Evolutionary conservation across 2,113 vertebrate genomes (phyloP).

Genomic region (Callospermophilus lateralis): DNA sequence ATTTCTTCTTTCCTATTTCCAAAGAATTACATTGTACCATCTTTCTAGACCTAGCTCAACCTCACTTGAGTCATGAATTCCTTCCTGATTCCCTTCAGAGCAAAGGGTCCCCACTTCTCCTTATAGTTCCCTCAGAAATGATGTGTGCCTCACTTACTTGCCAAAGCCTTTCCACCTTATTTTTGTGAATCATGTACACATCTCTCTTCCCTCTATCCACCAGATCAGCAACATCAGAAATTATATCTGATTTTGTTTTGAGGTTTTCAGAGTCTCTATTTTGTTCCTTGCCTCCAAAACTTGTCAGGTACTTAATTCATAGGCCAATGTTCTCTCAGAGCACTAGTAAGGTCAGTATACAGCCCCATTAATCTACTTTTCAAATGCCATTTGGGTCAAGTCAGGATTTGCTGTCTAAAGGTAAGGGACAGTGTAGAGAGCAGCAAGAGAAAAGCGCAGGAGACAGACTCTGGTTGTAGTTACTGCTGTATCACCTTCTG

Average conservation of each 20-base stretch:
- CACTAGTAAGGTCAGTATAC: not conserved
- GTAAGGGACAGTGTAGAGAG: not conserved
- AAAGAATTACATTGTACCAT: not conserved
- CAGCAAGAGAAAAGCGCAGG: not conserved
- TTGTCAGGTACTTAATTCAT: not conserved
- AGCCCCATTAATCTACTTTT: not conserved
- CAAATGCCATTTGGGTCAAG: not conserved
- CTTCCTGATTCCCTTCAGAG: not conserved
- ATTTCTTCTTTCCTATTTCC: not conserved
- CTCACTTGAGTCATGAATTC: not conserved
- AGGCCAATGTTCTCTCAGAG: not conserved
- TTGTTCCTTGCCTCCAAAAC: not conserved
- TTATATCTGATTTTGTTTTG: not conserved
- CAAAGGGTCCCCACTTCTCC: not conserved
- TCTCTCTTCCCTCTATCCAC: not conserved
- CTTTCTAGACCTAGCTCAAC: not conserved
- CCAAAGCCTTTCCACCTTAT: not conserved
- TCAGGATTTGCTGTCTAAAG: not conserved
- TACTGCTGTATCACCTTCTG: not conserved
- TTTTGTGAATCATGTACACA: not conserved
- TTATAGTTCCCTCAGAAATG: fast-evolving
- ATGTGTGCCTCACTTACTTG: not conserved
- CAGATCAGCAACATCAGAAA: not conserved
- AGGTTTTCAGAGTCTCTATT: not conserved
- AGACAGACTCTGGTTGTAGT: not conserved